Base-by-base conservation (phyloP, 30 jellyfish, hydroid and myxozoan species). In the Turritopsis dohrnii region DNA sequence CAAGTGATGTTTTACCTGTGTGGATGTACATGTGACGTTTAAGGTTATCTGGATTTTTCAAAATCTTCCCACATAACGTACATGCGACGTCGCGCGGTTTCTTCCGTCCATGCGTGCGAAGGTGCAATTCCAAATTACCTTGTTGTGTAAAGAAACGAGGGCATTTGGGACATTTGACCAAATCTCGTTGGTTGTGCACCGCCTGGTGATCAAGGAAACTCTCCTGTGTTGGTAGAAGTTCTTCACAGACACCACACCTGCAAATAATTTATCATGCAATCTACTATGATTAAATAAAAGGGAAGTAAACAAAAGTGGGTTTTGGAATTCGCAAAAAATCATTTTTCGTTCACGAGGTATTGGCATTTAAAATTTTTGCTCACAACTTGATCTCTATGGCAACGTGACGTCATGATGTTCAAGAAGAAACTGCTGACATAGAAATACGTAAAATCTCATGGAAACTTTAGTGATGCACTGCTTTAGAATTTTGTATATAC, bases 1-100 rank as follows among this genome's bases (percentile, higher is more conserved):
- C n/a, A n/a, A n/a, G n/a, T n/a, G n/a, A n/a, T n/a, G n/a, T n/a
- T 29, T 30, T 23, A 24, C 96, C 96, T 27, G 91, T 73, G 77
- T 88, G 96, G 9, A 88, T 88, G 20, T 28, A 81, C 82, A 31
- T 53, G 30, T 88, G 96, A 25, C 89, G 83, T 80, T 65, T 41
- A 25, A 88, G 73, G 53, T 85, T 82, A 24, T 85, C 90, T 21
- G 83, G 66, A 13, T 85, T 83, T 1, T 85, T 76, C 29, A 88
- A 74, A 8, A 30, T 41, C 41, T 82, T 76, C 18, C 72, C 79
- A 65, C 96, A 88, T 16, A 53, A 72, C 18, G 89, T 53, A 54
- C 96, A 88, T 19, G 72, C 72, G 16, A 53, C 85, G 25, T 79
- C 85, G 25, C 65, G 53, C 0, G 85, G 79, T 1, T 53, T 53